A percentile compares a stretch with the other conserved stretches of the same genome.
Evolutionary conservation across 2,797 vertebrate species (phyloP).

Genomic region (Neosilurus mollespiculum): DNA sequence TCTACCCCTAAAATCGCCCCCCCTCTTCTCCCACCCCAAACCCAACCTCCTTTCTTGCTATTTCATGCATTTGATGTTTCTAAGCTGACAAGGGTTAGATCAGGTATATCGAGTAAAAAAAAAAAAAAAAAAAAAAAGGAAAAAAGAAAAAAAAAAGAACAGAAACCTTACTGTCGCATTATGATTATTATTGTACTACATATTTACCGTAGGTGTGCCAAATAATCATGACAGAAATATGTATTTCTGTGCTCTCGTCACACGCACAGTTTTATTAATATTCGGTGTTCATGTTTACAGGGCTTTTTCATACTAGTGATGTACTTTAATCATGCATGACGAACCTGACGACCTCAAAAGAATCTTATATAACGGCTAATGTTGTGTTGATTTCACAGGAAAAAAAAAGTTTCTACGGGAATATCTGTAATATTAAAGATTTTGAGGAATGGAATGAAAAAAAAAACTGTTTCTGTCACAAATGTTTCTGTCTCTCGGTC

Average conservation of each 20-base stretch:
- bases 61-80: constrained; percentile 74
- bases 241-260: constrained; percentile 76
- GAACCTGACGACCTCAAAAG: constrained; percentile 75
- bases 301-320: constrained; percentile 80
- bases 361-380: constrained; percentile 70
- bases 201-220: constrained; percentile 92
- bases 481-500: constrained; percentile 8
- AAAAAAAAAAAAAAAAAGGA: constrained; percentile 40
- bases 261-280: constrained; percentile 75
- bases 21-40: constrained; percentile 45
- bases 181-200: constrained; percentile 75
- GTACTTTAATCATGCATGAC: constrained; percentile 89
- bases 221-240: constrained; percentile 81
- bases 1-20: constrained; percentile 52
- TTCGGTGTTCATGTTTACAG: constrained; percentile 81
- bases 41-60: constrained; percentile 72
- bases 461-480: constrained; percentile 56
- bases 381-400: constrained; percentile 84
- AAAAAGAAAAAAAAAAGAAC: constrained; percentile 40
- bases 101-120: constrained; percentile 72
- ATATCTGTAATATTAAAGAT: constrained; percentile 82
- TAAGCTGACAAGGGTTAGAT: constrained; percentile 71
- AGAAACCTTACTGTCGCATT: constrained; percentile 72
- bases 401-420: constrained; percentile 74
- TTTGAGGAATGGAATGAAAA: constrained; percentile 59